These are phyloP conservation scores for Sciurus carolinensis DNA, from an alignment of 2,797 vertebrate genomes.

Conservation along the genomic window DNA sequence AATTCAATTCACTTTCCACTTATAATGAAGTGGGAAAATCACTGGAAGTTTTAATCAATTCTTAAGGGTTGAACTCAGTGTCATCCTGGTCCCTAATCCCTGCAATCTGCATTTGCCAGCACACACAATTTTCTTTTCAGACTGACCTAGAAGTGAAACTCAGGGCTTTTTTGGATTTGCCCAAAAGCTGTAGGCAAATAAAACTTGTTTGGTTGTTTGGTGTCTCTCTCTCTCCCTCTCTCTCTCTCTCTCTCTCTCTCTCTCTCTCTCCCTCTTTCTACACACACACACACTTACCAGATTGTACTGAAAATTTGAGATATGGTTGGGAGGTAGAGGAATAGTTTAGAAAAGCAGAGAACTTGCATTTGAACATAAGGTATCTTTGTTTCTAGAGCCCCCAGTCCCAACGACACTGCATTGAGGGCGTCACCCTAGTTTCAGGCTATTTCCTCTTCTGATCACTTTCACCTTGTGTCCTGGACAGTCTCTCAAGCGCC, in stretches of 20 bases:
- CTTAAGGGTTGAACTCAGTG: background rate
- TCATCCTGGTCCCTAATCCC: background rate
- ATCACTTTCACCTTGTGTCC: background rate
- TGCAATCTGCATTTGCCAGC: background rate
- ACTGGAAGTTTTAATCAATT: background rate
- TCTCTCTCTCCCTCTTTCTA: too few species aligned
- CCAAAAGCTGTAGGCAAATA: background rate
- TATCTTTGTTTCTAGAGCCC: background rate
- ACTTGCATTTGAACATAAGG: background rate
- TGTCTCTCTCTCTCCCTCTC: too few species aligned
- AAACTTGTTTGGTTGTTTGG: background rate
- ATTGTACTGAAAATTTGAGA: slow-evolving; percentile 23
- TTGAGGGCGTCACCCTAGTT: background rate
- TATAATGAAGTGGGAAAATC: background rate
- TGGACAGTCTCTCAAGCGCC: background rate
- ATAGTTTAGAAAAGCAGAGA: background rate
- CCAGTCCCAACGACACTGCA: background rate
- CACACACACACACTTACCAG: background rate
- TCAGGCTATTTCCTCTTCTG: background rate
- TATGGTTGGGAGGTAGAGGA: background rate
- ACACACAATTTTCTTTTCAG: background rate
- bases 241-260: too few species aligned
- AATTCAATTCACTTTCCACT: background rate
- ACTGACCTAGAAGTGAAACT: background rate
- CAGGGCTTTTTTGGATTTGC: background rate